Evolutionary conservation across 1,140 invertebrate species (phyloP).

Genomic region (Drosophila grimshawi): DNA sequence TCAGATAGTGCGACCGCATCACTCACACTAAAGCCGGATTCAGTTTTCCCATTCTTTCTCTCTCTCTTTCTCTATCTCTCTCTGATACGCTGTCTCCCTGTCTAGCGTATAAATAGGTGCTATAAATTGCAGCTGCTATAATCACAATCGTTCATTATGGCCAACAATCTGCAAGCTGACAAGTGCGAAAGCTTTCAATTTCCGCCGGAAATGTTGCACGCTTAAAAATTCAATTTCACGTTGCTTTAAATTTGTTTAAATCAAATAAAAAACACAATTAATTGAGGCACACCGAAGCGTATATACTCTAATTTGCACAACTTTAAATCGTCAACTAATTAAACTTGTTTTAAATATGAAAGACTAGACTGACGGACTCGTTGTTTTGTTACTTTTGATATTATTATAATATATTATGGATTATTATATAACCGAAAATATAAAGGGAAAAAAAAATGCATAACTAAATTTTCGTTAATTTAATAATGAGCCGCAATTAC

Average conservation of each 20-base stretch:
- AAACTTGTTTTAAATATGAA: no score
- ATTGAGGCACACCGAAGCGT: not conserved
- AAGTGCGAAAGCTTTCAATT: conserved; percentile 46
- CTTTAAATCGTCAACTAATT: no score
- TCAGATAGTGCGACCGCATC: conserved; percentile 17
- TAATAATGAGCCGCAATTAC: conserved; percentile 42
- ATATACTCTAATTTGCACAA: not conserved
- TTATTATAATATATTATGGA: no score
- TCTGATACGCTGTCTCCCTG: not conserved
- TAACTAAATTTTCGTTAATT: conserved; percentile 42
- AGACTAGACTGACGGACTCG: no score
- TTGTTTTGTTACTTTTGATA: no score
- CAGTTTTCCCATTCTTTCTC: not conserved
- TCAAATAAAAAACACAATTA: not conserved
- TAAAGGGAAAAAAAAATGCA: no score
- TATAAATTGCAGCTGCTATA: not conserved
- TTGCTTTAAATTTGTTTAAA: conserved; percentile 1
- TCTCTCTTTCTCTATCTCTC: not conserved
- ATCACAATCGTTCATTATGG: conserved; percentile 10
- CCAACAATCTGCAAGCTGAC: not conserved
- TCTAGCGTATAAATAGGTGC: not conserved
- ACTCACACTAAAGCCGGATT: conserved; percentile 27
- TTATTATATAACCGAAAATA: no score
- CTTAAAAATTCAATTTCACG: conserved; percentile 45
- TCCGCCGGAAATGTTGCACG: conserved; percentile 52